Evolutionary conservation across 2,888 invertebrate species (phyloP).

Genomic region (Rhingia campestris): DNA sequence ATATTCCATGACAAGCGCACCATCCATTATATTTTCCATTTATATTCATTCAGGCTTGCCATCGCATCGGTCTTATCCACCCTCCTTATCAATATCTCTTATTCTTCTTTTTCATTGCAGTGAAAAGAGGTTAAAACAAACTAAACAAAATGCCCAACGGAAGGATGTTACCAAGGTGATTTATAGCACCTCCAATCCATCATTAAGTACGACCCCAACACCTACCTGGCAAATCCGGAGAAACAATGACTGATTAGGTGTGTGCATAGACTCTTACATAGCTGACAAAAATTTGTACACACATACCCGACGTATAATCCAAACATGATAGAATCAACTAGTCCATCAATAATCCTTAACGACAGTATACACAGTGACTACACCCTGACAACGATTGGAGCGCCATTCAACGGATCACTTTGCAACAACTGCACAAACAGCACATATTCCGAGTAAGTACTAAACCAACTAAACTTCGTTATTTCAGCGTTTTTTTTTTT

Average conservation of each 20-base stretch:
- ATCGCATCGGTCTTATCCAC: neutral
- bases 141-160: neutral
- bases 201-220: conserved; percentile 8
- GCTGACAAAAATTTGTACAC: conserved; percentile 40
- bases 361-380: conserved; percentile 53
- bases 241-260: conserved; percentile 53
- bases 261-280: conserved; percentile 3
- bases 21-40: neutral
- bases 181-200: conserved; percentile 24
- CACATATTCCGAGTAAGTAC: conserved; percentile 64
- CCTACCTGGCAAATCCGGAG: neutral
- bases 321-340: conserved; percentile 64
- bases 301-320: conserved; percentile 23
- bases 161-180: conserved; percentile 48
- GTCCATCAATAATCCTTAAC: conserved; percentile 59
- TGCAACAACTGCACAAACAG: conserved; percentile 56
- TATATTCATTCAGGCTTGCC: neutral
- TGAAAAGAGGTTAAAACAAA: neutral
- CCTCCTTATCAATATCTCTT: too few relatives aligned
- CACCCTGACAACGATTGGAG: conserved; percentile 53
- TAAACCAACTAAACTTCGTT: conserved; percentile 39
- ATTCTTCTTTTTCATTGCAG: conserved; percentile 35
- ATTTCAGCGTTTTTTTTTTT: conserved; percentile 10
- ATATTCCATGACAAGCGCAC: too few relatives aligned
- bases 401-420: conserved; percentile 53